Percentiles rank a stretch among this genome's conserved stretches.
Evolutionary conservation across 2,888 invertebrate genomes (phyloP).

Genomic region (Andricus curvator): DNA sequence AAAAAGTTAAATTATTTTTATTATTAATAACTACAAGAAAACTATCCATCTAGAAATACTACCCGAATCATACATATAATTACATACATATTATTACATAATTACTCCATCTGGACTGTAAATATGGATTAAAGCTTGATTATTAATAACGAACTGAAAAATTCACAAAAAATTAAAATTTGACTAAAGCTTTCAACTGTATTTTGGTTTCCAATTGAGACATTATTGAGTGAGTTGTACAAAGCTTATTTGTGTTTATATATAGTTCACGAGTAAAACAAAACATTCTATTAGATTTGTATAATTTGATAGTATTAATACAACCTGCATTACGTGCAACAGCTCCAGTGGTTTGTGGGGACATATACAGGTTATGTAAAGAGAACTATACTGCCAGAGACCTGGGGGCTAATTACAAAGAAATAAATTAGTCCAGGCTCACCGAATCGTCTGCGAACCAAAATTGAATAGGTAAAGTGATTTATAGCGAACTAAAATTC

Average conservation of each 20-base stretch:
- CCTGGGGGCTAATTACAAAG: neutral
- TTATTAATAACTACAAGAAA: too few species aligned
- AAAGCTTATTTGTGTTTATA: neutral
- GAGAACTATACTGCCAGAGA: neutral
- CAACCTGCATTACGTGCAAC: neutral
- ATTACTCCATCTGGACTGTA: too few species aligned
- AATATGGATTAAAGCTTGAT: too few species aligned
- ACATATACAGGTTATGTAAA: neutral
- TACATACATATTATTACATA: too few species aligned
- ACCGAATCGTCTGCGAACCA: neutral
- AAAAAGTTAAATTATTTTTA: too few species aligned
- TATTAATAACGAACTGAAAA: too few species aligned
- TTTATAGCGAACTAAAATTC: neutral
- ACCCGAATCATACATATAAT: too few species aligned
- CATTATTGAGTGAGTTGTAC: too few species aligned
- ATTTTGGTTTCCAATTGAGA: too few species aligned
- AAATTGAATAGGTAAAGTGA: slow-evolving; percentile 15
- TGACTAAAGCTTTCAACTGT: too few species aligned
- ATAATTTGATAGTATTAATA: neutral
- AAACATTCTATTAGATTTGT: neutral
- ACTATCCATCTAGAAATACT: too few species aligned
- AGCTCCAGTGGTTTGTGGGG: neutral
- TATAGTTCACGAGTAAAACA: neutral
- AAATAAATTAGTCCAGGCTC: neutral
- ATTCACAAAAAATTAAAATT: too few species aligned